Conservation (phyloP, 1,140 invertebrate genomes). For the Macrosteles quadrilineatus region DNA sequence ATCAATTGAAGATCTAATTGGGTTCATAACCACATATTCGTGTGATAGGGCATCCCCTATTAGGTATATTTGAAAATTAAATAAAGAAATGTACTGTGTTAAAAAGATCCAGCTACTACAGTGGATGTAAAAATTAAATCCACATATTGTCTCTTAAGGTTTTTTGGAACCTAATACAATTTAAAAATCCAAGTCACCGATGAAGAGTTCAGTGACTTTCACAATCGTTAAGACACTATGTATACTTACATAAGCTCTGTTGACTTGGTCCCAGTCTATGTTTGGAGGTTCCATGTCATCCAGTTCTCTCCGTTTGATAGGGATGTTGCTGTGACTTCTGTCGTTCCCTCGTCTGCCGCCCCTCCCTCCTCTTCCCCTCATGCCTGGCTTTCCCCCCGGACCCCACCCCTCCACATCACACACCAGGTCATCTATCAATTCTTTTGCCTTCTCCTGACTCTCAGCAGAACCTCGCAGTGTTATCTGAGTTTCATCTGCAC, state of each 20-base stretch:
- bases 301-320: not conserved
- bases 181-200: too few species aligned
- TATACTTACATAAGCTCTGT: conserved; percentile 47
- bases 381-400: not conserved
- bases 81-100: too few species aligned
- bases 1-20: too few species aligned
- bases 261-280: conserved; percentile 51
- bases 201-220: too few species aligned
- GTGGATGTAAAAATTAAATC: too few species aligned
- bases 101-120: too few species aligned
- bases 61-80: too few species aligned
- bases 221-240: too few species aligned
- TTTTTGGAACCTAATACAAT: too few species aligned
- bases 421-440: conserved; percentile 55
- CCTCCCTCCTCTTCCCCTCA: not conserved
- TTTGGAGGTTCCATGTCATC: conserved; percentile 20
- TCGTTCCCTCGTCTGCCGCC: not conserved
- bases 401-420: conserved; percentile 26
- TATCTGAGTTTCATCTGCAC: not conserved
- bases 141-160: too few species aligned
- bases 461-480: conserved; percentile 53
- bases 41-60: too few species aligned
- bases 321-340: not conserved
- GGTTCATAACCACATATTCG: too few species aligned
- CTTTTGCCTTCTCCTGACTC: conserved; percentile 55